Percentiles rank a stretch among this genome's conserved stretches.
phyloP scores from a whole-genome alignment of 1,140 invertebrate genomes.

The Berghia stephanieae region DNA sequence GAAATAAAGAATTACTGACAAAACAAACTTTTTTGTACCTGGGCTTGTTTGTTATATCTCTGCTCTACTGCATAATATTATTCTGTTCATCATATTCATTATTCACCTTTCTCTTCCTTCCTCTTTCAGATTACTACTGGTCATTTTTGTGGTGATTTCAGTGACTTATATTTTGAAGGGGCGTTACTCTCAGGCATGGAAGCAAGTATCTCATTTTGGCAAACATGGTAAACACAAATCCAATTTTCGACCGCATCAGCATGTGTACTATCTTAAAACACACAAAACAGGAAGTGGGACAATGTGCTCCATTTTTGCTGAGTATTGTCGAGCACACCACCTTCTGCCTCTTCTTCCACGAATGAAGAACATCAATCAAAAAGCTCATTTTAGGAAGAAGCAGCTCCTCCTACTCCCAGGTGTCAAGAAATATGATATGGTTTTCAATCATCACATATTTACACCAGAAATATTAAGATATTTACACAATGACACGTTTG shows the following conservation, averaged over 20 bases:
- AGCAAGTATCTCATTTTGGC: too few relatives aligned
- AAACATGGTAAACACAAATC: too few relatives aligned
- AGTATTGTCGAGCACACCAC: slow-evolving; percentile 23
- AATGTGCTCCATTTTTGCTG: slow-evolving; percentile 26
- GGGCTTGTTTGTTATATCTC: too few relatives aligned
- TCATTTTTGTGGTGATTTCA: too few relatives aligned
- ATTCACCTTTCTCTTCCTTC: too few relatives aligned
- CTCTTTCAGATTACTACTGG: too few relatives aligned
- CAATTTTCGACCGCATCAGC: slow-evolving; percentile 16
- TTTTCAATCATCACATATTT: slow-evolving; percentile 29
- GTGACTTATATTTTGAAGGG: too few relatives aligned
- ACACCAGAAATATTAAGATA: background rate
- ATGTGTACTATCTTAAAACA: slow-evolving; percentile 27
- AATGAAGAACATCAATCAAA: slow-evolving; percentile 22
- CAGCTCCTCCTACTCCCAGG: background rate
- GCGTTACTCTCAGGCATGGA: too few relatives aligned
- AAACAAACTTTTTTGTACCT: too few relatives aligned
- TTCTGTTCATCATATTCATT: too few relatives aligned
- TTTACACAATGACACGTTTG: slow-evolving; percentile 28
- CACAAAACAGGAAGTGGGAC: slow-evolving; percentile 28
- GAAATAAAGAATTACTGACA: too few relatives aligned
- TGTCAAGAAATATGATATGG: slow-evolving; percentile 25
- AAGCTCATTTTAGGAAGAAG: background rate
- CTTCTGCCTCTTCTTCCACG: slow-evolving; percentile 5
- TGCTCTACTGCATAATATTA: too few relatives aligned